Percentiles rank a stretch among this genome's conserved stretches.
These are phyloP conservation scores for Torymus aiolomorphi DNA, from an alignment of 2,888 invertebrate genomes.

Conservation along the genomic window DNA sequence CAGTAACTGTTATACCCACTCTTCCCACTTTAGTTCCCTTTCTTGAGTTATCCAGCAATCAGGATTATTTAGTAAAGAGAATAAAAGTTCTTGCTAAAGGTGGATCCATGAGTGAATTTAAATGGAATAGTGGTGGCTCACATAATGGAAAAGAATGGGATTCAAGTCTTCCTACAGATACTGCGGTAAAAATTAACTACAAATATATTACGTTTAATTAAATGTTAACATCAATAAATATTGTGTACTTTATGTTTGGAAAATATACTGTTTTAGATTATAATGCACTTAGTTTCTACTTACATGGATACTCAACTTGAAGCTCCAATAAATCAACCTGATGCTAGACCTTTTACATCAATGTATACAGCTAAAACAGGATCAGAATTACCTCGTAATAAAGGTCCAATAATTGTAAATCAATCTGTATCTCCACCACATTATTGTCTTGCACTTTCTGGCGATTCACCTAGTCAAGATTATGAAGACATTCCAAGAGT, in stretches of 20 bases:
- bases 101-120: slow-evolving; percentile 91
- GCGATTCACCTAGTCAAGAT: slow-evolving; percentile 74
- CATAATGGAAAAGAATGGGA: slow-evolving; percentile 88
- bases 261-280: slow-evolving; percentile 77
- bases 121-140: slow-evolving; percentile 89
- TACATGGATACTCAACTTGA: slow-evolving; percentile 91
- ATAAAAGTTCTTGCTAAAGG: slow-evolving; percentile 87
- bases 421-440: slow-evolving; percentile 84
- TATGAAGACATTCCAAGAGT: slow-evolving; percentile 84
- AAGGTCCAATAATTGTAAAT: slow-evolving; percentile 80
- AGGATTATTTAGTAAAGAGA: slow-evolving; percentile 89
- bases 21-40: slow-evolving; percentile 84
- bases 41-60: slow-evolving; percentile 88
- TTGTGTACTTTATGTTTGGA: not conserved
- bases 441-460: slow-evolving; percentile 80
- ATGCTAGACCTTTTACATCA: slow-evolving; percentile 81
- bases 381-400: slow-evolving; percentile 76
- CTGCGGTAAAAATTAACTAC: slow-evolving; percentile 80
- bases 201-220: not conserved
- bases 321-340: slow-evolving; percentile 81
- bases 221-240: not conserved
- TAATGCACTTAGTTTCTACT: slow-evolving; percentile 89
- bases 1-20: slow-evolving; percentile 78
- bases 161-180: slow-evolving; percentile 90
- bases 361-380: slow-evolving; percentile 73